These are phyloP conservation scores for Australoheros scitulus DNA, from an alignment of 2,113 vertebrate species.

Conservation along the genomic window DNA sequence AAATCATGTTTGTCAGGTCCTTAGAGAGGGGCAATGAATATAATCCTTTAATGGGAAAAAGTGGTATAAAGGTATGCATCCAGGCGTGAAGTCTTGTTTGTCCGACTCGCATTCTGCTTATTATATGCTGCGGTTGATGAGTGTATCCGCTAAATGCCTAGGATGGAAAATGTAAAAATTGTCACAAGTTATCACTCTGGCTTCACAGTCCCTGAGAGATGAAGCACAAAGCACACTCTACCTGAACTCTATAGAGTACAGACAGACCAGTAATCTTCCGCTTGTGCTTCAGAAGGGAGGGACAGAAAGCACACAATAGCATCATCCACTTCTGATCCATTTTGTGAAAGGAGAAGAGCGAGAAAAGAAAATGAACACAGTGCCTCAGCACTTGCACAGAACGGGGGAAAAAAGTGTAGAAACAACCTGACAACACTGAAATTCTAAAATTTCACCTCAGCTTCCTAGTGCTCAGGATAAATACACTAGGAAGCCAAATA, in stretches of 20 bases:
- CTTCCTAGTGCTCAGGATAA: background rate
- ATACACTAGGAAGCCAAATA: background rate
- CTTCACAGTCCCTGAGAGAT: constrained; percentile 15
- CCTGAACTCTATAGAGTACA: constrained; percentile 33
- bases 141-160: constrained; percentile 23
- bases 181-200: constrained; percentile 28
- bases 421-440: background rate
- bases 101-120: constrained; percentile 21
- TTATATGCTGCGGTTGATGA: constrained; percentile 19
- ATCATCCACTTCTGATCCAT: constrained; percentile 60
- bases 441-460: background rate
- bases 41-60: constrained; percentile 37
- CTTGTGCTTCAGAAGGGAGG: constrained; percentile 26
- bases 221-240: constrained; percentile 44
- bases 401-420: constrained; percentile 30
- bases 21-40: constrained; percentile 23
- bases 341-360: constrained; percentile 49
- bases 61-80: constrained; percentile 16
- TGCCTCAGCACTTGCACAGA: constrained; percentile 20
- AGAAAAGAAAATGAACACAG: constrained; percentile 50
- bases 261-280: constrained; percentile 54
- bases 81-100: constrained; percentile 33
- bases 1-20: constrained; percentile 27
- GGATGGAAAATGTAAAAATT: constrained; percentile 23
- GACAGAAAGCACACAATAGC: constrained; percentile 49